Evolutionary conservation across 2,888 invertebrate species (phyloP).

Genomic region (Antheraea assamensis): DNA sequence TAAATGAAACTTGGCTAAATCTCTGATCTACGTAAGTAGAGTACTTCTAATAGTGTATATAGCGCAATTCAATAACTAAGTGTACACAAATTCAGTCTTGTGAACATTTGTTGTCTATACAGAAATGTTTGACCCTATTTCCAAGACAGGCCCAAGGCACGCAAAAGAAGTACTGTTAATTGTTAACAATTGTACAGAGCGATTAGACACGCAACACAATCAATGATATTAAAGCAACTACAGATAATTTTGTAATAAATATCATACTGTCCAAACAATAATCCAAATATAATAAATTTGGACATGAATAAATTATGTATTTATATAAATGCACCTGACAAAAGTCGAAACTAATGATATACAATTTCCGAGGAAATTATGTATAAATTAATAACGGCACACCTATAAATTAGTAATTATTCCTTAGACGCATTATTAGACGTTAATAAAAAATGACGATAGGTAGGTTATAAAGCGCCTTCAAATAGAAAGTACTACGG

Average conservation of each 20-base stretch:
- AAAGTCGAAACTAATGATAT: neutral
- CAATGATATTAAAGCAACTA: constrained; percentile 17
- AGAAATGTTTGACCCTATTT: constrained; percentile 68
- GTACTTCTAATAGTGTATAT: neutral
- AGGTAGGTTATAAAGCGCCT: constrained; percentile 44
- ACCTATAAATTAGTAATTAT: neutral
- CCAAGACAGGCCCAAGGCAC: constrained; percentile 67
- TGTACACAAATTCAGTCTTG: neutral
- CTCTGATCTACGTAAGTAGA: neutral
- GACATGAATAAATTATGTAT: neutral
- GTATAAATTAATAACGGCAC: neutral
- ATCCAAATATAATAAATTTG: neutral
- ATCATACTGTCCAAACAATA: neutral
- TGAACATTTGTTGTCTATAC: constrained; percentile 29
- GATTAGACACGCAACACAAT: constrained; percentile 74
- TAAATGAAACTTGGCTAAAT: neutral
- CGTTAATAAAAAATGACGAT: neutral
- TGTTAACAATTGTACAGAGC: constrained; percentile 73
- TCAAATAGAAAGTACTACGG: constrained; percentile 59
- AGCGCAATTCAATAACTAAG: constrained; percentile 1
- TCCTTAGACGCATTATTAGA: neutral
- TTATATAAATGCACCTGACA: neutral
- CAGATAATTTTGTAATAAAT: constrained; percentile 7
- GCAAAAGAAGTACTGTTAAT: constrained; percentile 78
- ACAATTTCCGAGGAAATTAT: neutral